Conservation (phyloP, 2,797 vertebrate genomes). For the Argyrosomus regius region DNA sequence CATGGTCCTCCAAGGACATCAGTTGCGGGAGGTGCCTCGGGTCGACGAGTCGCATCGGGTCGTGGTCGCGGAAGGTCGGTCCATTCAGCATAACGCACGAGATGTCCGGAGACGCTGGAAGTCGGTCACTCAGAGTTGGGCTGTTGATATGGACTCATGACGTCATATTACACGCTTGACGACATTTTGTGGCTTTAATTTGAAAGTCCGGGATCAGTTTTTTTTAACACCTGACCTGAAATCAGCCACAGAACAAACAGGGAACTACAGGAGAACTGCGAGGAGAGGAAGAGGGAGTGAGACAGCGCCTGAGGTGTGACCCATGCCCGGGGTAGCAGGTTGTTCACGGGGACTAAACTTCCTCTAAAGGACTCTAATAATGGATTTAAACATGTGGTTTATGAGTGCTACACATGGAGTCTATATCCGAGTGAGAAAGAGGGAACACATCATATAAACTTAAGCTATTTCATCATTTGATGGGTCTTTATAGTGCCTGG, state of each 20-base stretch:
- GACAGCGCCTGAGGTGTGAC: neutral
- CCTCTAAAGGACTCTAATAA: too few relatives aligned
- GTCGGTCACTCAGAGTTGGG: neutral
- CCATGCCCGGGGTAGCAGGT: neutral
- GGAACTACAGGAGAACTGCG: neutral
- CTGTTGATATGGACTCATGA: neutral
- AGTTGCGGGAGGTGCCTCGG: slow-evolving; percentile 75
- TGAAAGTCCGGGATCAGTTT: neutral
- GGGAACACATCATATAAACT: too few relatives aligned
- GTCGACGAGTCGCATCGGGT: slow-evolving; percentile 70
- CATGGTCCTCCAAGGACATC: slow-evolving; percentile 78
- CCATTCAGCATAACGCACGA: slow-evolving; percentile 62
- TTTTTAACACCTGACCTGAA: neutral
- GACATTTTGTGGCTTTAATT: neutral
- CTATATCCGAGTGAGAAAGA: too few relatives aligned
- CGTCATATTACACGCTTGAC: neutral
- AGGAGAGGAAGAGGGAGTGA: neutral
- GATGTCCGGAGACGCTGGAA: neutral
- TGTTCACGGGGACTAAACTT: neutral
- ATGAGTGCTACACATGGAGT: too few relatives aligned
- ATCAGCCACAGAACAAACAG: neutral
- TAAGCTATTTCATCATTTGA: neutral
- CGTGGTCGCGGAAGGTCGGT: slow-evolving; percentile 41
- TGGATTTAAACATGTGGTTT: too few relatives aligned
- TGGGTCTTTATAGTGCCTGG: neutral